These are phyloP conservation scores for Arctocebus calabarensis DNA, from an alignment of 2,797 vertebrate species.

Conservation along the genomic window DNA sequence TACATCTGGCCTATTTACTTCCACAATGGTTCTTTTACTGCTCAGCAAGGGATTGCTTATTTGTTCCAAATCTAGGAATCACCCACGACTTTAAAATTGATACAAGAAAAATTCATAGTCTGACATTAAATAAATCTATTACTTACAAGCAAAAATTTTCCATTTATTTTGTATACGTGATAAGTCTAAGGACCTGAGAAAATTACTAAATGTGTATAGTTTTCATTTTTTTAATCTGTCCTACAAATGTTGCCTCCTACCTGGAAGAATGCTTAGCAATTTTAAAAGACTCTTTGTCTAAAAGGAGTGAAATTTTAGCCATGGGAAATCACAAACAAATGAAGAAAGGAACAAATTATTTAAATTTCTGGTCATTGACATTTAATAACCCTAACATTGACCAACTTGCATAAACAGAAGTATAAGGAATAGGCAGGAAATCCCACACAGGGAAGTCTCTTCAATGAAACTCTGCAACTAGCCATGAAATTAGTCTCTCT, in stretches of 20 bases:
- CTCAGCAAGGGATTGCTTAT: neutral
- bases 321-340: neutral
- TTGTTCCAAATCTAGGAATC: neutral
- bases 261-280: neutral
- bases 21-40: neutral
- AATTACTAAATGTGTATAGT: neutral
- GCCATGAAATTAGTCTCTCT: slow-evolving; percentile 65
- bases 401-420: neutral
- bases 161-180: neutral
- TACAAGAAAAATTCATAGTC: neutral
- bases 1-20: neutral
- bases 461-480: slow-evolving; percentile 49
- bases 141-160: neutral
- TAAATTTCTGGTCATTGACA: neutral
- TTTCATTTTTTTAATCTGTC: neutral
- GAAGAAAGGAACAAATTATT: neutral
- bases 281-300: neutral
- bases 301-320: neutral
- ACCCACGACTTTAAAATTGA: neutral
- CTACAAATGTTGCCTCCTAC: neutral
- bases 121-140: neutral
- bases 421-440: neutral
- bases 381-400: slow-evolving; percentile 18
- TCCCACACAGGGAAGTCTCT: neutral
- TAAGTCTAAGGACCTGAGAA: neutral